Evolutionary conservation across 2,888 invertebrate species (phyloP).

Genomic region (Incurvaria masculella): DNA sequence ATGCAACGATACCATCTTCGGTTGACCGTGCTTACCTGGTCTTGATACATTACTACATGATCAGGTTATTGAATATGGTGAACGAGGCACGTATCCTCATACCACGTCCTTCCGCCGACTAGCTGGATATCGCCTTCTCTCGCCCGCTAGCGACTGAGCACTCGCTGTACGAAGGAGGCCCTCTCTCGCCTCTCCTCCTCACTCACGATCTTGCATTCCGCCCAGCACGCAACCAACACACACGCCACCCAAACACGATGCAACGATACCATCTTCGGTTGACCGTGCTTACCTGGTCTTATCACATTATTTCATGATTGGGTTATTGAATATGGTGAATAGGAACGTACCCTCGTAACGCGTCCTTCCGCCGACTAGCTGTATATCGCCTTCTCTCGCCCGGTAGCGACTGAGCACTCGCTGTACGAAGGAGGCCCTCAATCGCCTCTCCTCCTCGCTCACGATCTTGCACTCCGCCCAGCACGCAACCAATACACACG

Average conservation of each 20-base stretch:
- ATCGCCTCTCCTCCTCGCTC: slow-evolving; percentile 33
- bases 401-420: slow-evolving; percentile 68
- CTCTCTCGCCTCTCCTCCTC: slow-evolving; percentile 36
- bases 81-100: slow-evolving; percentile 69
- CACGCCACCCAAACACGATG: no score
- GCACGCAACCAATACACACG: background rate
- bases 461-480: slow-evolving; percentile 21
- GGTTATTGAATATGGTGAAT: no score
- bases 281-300: no score
- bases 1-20: no score
- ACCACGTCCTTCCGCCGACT: slow-evolving; percentile 64
- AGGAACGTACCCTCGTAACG: slow-evolving; percentile 68
- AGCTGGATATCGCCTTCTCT: slow-evolving; percentile 72
- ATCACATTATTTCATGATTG: no score
- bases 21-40: no score
- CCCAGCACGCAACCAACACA: no score
- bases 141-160: slow-evolving; percentile 67
- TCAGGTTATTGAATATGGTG: no score
- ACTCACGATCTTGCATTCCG: no score
- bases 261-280: no score
- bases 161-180: slow-evolving; percentile 62
- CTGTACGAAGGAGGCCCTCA: slow-evolving; percentile 59
- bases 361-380: slow-evolving; percentile 65
- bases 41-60: no score
- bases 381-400: slow-evolving; percentile 70